phyloP scores from a whole-genome alignment of 2,888 invertebrate genomes.

The Thera britannica region DNA sequence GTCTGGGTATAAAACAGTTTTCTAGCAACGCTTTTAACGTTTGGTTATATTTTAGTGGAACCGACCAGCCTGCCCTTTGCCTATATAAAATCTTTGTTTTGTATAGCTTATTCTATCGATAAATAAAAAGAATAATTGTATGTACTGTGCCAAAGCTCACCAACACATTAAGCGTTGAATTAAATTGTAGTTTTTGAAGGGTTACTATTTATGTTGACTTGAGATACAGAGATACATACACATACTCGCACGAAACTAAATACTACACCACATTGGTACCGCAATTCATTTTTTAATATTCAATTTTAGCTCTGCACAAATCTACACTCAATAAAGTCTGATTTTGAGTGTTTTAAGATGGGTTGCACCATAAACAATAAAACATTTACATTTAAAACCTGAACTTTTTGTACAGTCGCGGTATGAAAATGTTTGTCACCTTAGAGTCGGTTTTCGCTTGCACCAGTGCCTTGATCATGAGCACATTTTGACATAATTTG shows the following conservation, averaged over 20 bases:
- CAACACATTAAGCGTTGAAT: background rate
- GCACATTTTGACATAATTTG: no score
- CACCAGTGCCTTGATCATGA: no score
- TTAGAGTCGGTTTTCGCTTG: no score
- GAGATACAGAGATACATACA: background rate
- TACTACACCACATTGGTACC: constrained; percentile 4
- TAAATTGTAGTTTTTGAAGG: background rate
- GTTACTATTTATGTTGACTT: background rate
- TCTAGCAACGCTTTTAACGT: background rate
- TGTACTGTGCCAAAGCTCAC: background rate
- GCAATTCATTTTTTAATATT: background rate
- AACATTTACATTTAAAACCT: background rate
- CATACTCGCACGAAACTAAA: background rate
- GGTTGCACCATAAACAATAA: background rate
- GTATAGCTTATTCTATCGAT: constrained; percentile 7
- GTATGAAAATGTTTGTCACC: no score
- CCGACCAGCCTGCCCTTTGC: constrained; percentile 4
- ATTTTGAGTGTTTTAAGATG: background rate
- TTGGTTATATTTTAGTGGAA: constrained; percentile 5
- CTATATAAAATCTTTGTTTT: constrained; percentile 5
- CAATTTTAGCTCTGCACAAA: background rate
- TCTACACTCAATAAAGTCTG: background rate
- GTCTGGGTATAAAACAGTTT: no score
- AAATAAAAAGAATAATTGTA: background rate
- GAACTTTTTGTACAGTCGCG: background rate